phyloP scores from a whole-genome alignment of 2,888 invertebrate genomes.

The Gibbula magus region DNA sequence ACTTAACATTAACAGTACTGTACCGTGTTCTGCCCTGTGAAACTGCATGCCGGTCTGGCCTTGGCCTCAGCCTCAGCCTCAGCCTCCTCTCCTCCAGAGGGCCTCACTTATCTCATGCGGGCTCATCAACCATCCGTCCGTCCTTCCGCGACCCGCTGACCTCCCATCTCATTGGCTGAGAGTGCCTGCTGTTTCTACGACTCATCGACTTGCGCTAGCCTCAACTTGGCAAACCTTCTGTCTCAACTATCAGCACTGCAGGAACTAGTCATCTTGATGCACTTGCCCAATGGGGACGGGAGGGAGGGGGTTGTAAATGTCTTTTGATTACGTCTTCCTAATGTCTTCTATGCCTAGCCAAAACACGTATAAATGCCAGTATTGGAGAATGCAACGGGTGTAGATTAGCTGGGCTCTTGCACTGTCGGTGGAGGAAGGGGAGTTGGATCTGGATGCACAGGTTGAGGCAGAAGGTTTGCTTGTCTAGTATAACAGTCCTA shows the following conservation, averaged over 20 bases:
- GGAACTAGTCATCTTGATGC: neutral
- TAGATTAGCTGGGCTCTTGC: too few relatives aligned
- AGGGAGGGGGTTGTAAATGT: neutral
- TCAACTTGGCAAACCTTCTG: neutral
- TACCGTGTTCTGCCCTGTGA: constrained; percentile 8
- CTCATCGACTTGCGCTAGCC: neutral
- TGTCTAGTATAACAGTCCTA: neutral
- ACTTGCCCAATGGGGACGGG: neutral
- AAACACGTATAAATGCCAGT: too few relatives aligned
- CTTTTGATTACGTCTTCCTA: too few relatives aligned
- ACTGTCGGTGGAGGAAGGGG: too few relatives aligned
- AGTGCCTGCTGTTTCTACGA: too few relatives aligned
- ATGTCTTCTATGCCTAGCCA: too few relatives aligned
- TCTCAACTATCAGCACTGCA: neutral
- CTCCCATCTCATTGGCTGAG: neutral
- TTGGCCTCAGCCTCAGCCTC: neutral
- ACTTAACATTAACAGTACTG: constrained; percentile 21
- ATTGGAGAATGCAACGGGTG: too few relatives aligned
- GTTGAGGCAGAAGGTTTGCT: constrained; percentile 4
- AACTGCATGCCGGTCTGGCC: constrained; percentile 10
- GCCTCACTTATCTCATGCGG: neutral
- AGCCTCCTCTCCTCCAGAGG: neutral
- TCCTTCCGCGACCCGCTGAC: neutral
- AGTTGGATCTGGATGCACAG: neutral
- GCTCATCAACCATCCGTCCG: neutral